Evolutionary conservation across 2,888 invertebrate genomes (phyloP).

Genomic region (Drosophila tripunctata): DNA sequence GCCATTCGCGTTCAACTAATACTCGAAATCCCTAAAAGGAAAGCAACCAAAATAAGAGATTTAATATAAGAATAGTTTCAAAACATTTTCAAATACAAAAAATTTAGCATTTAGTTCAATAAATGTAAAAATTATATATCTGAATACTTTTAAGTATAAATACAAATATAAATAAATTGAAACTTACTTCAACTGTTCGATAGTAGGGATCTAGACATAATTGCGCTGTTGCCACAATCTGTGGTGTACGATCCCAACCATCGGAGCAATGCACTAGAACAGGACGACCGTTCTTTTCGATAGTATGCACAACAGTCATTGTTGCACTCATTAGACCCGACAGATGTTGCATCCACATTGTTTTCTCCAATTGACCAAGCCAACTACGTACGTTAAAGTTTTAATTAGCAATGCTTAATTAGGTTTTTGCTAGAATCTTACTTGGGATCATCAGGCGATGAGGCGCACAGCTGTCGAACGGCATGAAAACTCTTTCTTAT

Average conservation of each 20-base stretch:
- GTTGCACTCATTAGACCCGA: constrained; percentile 93
- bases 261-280: constrained; percentile 99
- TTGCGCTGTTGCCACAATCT: constrained; percentile 96
- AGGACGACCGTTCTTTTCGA: constrained; percentile 92
- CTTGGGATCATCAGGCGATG: constrained; percentile 92
- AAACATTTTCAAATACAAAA: no score
- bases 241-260: constrained; percentile 99
- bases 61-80: neutral
- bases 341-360: constrained; percentile 96
- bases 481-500: constrained; percentile 96
- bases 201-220: constrained; percentile 97
- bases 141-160: no score
- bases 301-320: constrained; percentile 91
- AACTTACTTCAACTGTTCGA: constrained; percentile 92
- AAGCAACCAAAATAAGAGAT: neutral
- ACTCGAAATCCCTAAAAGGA: constrained; percentile 93
- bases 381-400: constrained; percentile 87
- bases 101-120: no score
- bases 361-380: constrained; percentile 94
- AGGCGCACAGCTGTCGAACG: constrained; percentile 91
- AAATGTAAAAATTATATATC: no score
- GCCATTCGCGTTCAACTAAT: constrained; percentile 97
- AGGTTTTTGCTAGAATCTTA: constrained; percentile 83
- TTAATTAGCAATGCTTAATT: neutral
- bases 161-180: no score